Evolutionary conservation across 2,797 vertebrate species (phyloP).

Genomic region (Synaphobranchus kaupii): DNA sequence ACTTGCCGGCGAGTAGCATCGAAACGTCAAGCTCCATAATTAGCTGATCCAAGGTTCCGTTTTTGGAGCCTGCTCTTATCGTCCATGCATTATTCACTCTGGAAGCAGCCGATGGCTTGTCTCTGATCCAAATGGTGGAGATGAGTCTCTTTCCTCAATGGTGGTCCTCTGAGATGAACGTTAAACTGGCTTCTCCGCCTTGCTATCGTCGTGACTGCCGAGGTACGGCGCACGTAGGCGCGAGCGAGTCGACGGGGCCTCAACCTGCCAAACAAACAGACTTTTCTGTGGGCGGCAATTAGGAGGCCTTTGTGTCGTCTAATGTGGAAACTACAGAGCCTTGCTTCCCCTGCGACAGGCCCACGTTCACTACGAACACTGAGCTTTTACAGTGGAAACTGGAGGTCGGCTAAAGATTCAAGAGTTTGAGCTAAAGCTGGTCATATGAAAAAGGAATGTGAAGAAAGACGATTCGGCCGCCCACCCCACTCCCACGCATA

Average conservation of each 20-base stretch:
- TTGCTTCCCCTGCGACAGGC: not conserved
- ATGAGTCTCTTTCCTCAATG: not conserved
- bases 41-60: conserved; percentile 66
- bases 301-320: not conserved
- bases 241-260: not conserved
- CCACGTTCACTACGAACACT: not conserved
- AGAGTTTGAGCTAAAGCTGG: not conserved
- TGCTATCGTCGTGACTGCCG: not conserved
- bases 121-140: conserved; percentile 38
- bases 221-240: not conserved
- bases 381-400: not conserved
- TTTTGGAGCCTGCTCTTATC: conserved; percentile 58
- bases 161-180: not conserved
- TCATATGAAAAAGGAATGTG: not conserved
- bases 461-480: not conserved
- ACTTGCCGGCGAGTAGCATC: conserved; percentile 51
- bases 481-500: no score
- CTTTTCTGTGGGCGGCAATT: not conserved
- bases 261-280: not conserved
- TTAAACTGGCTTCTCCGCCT: not conserved
- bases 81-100: conserved; percentile 73
- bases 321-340: not conserved
- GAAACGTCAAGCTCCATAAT: conserved; percentile 72
- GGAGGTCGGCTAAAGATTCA: not conserved
- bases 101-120: conserved; percentile 69